Conservation (phyloP, 2,113 vertebrate genomes). For the Potamarius usumacintae region DNA sequence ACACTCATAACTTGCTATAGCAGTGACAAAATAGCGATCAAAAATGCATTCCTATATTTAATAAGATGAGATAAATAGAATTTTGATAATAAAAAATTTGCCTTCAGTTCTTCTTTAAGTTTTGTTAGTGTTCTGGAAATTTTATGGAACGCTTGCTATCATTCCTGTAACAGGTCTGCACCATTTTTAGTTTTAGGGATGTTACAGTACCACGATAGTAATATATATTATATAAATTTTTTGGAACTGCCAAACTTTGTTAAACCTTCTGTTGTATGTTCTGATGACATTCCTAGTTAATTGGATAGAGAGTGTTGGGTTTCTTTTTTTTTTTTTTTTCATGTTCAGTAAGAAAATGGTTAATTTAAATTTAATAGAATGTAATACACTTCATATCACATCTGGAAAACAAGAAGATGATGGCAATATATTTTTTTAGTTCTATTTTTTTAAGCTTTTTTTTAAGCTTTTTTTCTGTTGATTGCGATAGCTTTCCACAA, state of each 20-base stretch:
- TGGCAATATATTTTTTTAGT: neutral
- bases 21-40: too few relatives aligned
- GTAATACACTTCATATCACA: neutral
- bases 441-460: neutral
- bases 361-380: neutral
- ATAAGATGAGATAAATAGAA: too few relatives aligned
- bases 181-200: neutral
- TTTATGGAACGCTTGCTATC: neutral
- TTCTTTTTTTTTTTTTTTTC: neutral
- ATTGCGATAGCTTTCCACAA: neutral
- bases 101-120: too few relatives aligned
- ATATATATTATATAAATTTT: neutral
- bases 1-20: too few relatives aligned
- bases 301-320: neutral
- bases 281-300: neutral
- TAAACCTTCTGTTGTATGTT: neutral
- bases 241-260: neutral
- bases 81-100: too few relatives aligned
- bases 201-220: neutral
- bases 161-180: neutral
- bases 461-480: neutral
- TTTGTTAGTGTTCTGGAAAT: neutral
- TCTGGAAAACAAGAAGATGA: neutral
- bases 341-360: neutral
- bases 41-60: too few relatives aligned